Evolutionary conservation across 2,888 invertebrate genomes (phyloP).

Genomic region (Atrina japonica): DNA sequence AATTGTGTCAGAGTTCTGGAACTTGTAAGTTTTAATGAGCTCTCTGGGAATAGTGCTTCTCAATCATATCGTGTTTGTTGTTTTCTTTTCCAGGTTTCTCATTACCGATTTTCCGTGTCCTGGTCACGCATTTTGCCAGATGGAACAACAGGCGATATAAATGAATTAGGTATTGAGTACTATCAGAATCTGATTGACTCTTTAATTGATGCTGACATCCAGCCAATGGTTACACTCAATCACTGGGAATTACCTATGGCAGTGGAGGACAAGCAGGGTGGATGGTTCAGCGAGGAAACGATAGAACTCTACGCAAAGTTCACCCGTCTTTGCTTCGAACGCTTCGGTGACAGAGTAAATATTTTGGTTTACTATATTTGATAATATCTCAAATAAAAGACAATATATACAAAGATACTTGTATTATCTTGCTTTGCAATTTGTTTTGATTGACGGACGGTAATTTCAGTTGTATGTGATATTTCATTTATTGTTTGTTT

Average conservation of each 20-base stretch:
- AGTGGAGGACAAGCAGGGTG: conserved; percentile 71
- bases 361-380: no score
- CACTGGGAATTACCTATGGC: conserved; percentile 79
- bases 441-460: no score
- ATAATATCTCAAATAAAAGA: background rate
- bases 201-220: conserved; percentile 84
- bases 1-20: background rate
- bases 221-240: conserved; percentile 84
- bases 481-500: no score
- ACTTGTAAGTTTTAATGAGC: background rate
- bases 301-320: conserved; percentile 78
- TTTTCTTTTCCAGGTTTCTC: conserved; percentile 51
- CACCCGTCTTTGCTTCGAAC: conserved; percentile 76
- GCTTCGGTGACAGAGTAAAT: conserved; percentile 78
- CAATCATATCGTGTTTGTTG: no score
- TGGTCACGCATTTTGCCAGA: conserved; percentile 89
- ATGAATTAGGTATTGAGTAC: conserved; percentile 87
- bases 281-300: conserved; percentile 76
- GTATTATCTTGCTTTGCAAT: no score
- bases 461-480: no score
- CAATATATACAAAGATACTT: no score
- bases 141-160: conserved; percentile 76
- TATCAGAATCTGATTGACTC: conserved; percentile 89
- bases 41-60: no score
- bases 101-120: conserved; percentile 82